phyloP scores from a whole-genome alignment of 2,797 vertebrate species.

The Streptopelia turtur region DNA sequence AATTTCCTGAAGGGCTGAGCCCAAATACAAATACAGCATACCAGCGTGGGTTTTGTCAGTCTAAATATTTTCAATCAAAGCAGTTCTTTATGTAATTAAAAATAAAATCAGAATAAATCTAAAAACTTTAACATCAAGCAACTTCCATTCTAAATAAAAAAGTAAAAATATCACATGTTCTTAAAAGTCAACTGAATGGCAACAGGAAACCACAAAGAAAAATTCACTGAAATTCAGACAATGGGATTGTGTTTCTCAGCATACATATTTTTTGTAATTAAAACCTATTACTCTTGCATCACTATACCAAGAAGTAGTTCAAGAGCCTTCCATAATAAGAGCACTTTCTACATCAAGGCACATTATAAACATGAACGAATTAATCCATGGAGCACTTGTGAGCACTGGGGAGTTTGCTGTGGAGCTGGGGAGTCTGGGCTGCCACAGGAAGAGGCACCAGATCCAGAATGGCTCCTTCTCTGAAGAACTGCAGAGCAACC shows the following conservation, averaged over 20 bases:
- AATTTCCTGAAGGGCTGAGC: slow-evolving; percentile 35
- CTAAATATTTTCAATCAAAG: slow-evolving; percentile 43
- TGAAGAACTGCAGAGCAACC: neutral
- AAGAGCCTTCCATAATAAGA: neutral
- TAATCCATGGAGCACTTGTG: neutral
- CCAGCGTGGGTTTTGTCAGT: neutral
- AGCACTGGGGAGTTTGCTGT: neutral
- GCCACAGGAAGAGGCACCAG: neutral
- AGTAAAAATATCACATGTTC: neutral
- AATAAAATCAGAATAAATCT: slow-evolving; percentile 16
- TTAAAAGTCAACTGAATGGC: neutral
- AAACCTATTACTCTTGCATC: neutral
- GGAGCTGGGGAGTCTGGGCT: neutral
- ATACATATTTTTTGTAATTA: neutral
- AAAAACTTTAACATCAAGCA: neutral
- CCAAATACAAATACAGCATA: slow-evolving; percentile 13
- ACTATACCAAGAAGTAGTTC: neutral
- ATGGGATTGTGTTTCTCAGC: neutral
- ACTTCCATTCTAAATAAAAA: neutral
- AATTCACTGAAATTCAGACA: neutral
- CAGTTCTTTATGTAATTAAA: neutral
- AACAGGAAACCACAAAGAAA: neutral
- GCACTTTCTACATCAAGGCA: neutral
- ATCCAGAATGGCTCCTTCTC: neutral
- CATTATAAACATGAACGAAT: neutral